These are phyloP conservation scores for Brevimyrus niger DNA, from an alignment of 2,113 vertebrate genomes.

Conservation along the genomic window DNA sequence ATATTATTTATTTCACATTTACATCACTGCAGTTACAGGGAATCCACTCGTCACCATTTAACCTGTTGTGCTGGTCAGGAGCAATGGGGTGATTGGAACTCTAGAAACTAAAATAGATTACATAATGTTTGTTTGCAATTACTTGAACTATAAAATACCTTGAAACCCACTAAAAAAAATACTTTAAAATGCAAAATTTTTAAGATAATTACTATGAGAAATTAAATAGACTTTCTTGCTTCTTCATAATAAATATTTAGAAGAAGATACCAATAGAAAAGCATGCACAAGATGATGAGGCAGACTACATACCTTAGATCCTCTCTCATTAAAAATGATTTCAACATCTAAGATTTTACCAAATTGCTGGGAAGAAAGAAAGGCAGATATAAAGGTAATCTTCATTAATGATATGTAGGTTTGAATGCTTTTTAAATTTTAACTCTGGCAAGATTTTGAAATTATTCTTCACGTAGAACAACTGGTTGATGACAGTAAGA, in stretches of 20 bases:
- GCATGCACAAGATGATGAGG: slow-evolving; percentile 28
- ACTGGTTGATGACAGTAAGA: background rate
- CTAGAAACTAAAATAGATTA: background rate
- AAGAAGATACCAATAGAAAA: slow-evolving; percentile 18
- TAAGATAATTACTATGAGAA: background rate
- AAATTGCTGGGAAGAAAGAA: slow-evolving; percentile 84
- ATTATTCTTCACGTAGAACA: background rate
- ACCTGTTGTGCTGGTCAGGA: background rate
- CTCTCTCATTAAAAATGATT: slow-evolving; percentile 93
- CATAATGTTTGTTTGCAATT: background rate
- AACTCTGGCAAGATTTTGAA: background rate
- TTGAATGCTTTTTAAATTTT: background rate
- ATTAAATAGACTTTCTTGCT: slow-evolving; percentile 8
- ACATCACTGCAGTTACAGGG: background rate
- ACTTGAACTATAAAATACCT: background rate
- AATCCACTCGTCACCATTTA: background rate
- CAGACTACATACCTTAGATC: slow-evolving; percentile 79
- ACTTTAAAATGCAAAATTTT: background rate
- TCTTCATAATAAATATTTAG: background rate
- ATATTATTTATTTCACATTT: background rate
- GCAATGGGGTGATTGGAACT: background rate
- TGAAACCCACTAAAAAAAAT: background rate
- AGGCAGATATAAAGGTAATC: slow-evolving; percentile 31
- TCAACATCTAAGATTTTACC: slow-evolving; percentile 97
- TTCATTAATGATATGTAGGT: background rate